Base-by-base conservation (phyloP, 1,140 invertebrate genomes). In the Tribolium madens region DNA sequence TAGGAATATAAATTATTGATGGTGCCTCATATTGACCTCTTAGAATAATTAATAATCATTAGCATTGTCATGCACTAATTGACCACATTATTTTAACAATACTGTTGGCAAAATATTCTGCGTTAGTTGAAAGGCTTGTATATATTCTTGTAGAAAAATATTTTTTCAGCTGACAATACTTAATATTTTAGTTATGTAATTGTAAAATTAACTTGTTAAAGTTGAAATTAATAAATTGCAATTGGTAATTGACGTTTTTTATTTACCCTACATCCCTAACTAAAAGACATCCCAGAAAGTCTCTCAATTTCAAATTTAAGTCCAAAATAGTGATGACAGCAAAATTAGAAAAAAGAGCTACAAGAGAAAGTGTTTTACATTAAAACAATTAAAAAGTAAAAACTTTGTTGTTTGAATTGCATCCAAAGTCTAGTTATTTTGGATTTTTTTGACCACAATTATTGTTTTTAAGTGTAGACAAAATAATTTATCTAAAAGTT, bases 91-190 rank as follows among this genome's bases (percentile, higher is more conserved):
- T 46, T 47, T 70, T 36, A 71, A 47, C 15, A 71, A 18, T 71
- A 47, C 64, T 21, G 42, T 71, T 52, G 42, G 48, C 42, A 26
- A 21, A 21, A 15, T 57, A 73, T 74, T 76, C 70, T 72, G 70
- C 36, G 73, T 78, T 75, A 73, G 14, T 70, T 60, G 15, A 52
- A 75, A 77, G 48, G 76, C 79, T 81, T 83, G 82, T 83, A 83
- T 82, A 82, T 78, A 74, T 47, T 81, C 79, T 80, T 79, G 78
- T 81, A 83, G 81, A 81, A 76, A 80, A 73, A 83, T 84, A 84
- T 84, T 84, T 84, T 84, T 84, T 80, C 82, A 84, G 73, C 79
- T 72, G 83, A 84, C 83, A 84, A 84, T 84, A 84, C 80, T 72
- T 77, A 42, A 73, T 12, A 14, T 57, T 47, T 73, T 36, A 73